phyloP scores from a whole-genome alignment of 2,113 vertebrate genomes.

The Cyanoramphus novaezelandiae region DNA sequence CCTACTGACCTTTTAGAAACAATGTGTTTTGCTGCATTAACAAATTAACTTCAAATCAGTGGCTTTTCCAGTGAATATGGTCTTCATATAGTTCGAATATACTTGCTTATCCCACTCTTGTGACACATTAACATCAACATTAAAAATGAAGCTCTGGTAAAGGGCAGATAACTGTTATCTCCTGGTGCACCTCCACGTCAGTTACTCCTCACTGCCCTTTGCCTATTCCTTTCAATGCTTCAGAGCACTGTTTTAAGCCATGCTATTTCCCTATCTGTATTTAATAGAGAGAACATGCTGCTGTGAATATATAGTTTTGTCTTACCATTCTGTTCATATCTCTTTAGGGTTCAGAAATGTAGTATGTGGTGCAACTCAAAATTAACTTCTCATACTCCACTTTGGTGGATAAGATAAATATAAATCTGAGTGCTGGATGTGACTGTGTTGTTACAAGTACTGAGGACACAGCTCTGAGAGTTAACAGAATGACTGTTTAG shows the following conservation, averaged over 20 bases:
- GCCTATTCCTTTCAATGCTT: background rate
- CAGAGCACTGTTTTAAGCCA: background rate
- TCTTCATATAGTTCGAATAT: background rate
- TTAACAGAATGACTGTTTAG: background rate
- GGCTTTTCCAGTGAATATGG: constrained; percentile 56
- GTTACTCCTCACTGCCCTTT: background rate
- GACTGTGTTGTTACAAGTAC: background rate
- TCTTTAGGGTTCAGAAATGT: background rate
- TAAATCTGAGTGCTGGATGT: background rate
- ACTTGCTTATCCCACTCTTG: background rate
- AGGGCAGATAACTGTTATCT: background rate
- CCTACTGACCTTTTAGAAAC: constrained; percentile 80
- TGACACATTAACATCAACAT: background rate
- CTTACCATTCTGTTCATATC: background rate
- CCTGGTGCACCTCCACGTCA: background rate
- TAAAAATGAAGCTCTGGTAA: background rate
- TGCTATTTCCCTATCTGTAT: background rate
- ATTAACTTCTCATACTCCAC: background rate
- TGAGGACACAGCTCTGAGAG: background rate
- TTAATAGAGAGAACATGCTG: background rate
- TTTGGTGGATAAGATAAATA: background rate
- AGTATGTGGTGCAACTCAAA: background rate
- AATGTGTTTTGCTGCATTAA: constrained; percentile 81
- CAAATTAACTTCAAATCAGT: constrained; percentile 81
- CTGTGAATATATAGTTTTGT: background rate